These are phyloP conservation scores for Epirrhoe tristata DNA, from an alignment of 2,888 invertebrate species.

Conservation along the genomic window DNA sequence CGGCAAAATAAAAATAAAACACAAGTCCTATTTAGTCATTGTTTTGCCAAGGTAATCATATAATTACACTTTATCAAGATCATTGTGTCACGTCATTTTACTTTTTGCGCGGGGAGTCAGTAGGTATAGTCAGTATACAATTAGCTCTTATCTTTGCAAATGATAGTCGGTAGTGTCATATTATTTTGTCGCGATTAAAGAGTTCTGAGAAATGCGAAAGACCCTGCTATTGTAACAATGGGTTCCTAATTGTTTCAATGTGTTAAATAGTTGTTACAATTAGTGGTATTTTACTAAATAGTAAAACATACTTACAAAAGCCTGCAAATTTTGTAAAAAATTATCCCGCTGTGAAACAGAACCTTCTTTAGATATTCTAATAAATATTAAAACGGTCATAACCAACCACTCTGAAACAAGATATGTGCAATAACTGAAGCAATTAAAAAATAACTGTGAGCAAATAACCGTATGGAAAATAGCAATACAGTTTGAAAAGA, in stretches of 20 bases:
- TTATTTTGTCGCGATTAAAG: not conserved
- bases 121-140: slow-evolving; percentile 3
- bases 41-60: slow-evolving; percentile 14
- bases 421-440: too few species aligned
- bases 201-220: not conserved
- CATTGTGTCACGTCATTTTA: slow-evolving; percentile 18
- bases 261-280: too few species aligned
- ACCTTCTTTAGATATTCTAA: too few species aligned
- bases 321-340: too few species aligned
- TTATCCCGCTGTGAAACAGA: too few species aligned
- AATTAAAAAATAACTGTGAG: too few species aligned
- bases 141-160: slow-evolving; percentile 15
- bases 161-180: slow-evolving; percentile 4
- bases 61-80: slow-evolving; percentile 15
- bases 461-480: too few species aligned
- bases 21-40: slow-evolving; percentile 9
- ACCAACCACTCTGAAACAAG: too few species aligned
- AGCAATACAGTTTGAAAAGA: too few species aligned
- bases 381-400: too few species aligned
- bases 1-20: not conserved
- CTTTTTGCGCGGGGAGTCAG: slow-evolving; percentile 7
- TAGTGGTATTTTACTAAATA: too few species aligned
- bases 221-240: not conserved
- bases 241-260: not conserved
- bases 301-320: too few species aligned